A percentile compares a stretch with the other conserved stretches of the same genome.
Evolutionary conservation across 1,140 invertebrate species (phyloP).

Genomic region (Drosophila tsacasi): DNA sequence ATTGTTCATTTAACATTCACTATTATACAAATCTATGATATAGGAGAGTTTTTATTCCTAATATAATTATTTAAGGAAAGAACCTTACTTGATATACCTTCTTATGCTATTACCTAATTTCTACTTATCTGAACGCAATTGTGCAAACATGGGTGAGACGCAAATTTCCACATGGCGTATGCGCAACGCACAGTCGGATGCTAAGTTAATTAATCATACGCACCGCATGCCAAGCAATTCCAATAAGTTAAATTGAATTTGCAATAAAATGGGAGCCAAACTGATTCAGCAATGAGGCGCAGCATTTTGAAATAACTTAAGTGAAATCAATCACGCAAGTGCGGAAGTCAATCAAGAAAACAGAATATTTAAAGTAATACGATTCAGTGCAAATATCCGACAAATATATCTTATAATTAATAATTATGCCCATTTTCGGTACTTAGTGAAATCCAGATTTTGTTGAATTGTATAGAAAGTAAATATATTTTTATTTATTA

Average conservation of each 20-base stretch:
- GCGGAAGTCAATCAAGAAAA: constrained; percentile 11
- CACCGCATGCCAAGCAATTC: constrained; percentile 46
- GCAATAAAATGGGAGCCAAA: constrained; percentile 46
- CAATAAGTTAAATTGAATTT: constrained; percentile 67
- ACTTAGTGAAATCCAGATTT: background rate
- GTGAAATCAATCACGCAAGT: constrained; percentile 34
- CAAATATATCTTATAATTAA: background rate
- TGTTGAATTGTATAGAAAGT: background rate
- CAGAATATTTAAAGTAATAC: constrained; percentile 8
- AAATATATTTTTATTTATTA: background rate
- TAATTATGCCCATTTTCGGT: too few relatives aligned
- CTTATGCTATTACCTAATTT: background rate
- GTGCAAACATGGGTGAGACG: constrained; percentile 9
- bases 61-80: too few relatives aligned
- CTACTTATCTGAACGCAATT: background rate
- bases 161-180: constrained; percentile 49
- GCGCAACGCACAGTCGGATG: constrained; percentile 29
- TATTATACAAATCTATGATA: too few relatives aligned
- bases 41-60: too few relatives aligned
- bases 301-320: constrained; percentile 2
- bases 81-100: background rate
- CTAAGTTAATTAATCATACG: constrained; percentile 77
- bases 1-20: too few relatives aligned
- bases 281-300: constrained; percentile 37
- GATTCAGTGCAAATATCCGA: background rate